Percentiles rank a stretch among this genome's conserved stretches.
phyloP scores from a whole-genome alignment of 2,888 invertebrate genomes.

The Drosophila limbata region DNA sequence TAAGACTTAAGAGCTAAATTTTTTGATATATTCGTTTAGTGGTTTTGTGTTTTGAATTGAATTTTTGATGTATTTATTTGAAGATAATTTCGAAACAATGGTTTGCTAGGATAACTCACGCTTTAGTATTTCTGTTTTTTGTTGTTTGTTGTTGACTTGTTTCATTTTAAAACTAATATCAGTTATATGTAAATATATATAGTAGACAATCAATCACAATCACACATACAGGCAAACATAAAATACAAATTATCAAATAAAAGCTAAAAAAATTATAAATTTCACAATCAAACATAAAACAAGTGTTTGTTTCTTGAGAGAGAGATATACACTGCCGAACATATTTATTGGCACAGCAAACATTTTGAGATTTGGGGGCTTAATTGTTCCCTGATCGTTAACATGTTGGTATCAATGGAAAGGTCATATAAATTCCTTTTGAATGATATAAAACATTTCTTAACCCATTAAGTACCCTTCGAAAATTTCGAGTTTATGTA shows the following conservation, averaged over 20 bases:
- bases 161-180: slow-evolving; percentile 70
- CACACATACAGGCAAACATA: slow-evolving; percentile 59
- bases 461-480: too few relatives aligned
- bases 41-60: slow-evolving; percentile 37
- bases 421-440: too few relatives aligned
- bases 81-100: slow-evolving; percentile 78
- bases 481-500: too few relatives aligned
- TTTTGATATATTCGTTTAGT: slow-evolving; percentile 43
- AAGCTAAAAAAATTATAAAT: slow-evolving; percentile 29
- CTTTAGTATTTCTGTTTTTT: slow-evolving; percentile 20
- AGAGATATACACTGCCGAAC: too few relatives aligned
- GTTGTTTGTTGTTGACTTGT: slow-evolving; percentile 40
- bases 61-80: slow-evolving; percentile 38
- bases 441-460: too few relatives aligned
- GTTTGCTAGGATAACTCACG: slow-evolving; percentile 76
- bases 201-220: slow-evolving; percentile 75
- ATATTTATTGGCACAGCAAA: too few relatives aligned
- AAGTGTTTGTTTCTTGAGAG: slow-evolving; percentile 22
- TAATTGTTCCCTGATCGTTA: too few relatives aligned
- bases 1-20: slow-evolving; percentile 62
- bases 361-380: too few relatives aligned
- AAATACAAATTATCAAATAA: slow-evolving; percentile 32
- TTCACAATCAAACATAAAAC: slow-evolving; percentile 63
- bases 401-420: too few relatives aligned
- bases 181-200: slow-evolving; percentile 49